Evolutionary conservation across 2,888 invertebrate genomes (phyloP).

Genomic region (Dolomedes plantarius): DNA sequence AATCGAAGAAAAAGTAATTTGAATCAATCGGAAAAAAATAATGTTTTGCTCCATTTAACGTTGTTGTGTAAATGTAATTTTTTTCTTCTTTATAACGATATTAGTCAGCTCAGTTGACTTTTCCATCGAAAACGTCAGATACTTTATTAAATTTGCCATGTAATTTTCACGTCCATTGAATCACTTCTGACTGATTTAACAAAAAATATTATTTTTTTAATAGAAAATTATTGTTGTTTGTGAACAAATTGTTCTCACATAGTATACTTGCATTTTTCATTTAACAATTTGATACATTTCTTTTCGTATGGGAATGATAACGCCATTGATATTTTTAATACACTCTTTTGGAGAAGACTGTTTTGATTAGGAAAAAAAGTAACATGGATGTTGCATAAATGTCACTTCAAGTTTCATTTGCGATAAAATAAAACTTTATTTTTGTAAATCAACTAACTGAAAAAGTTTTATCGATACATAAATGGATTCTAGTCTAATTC

Average conservation of each 20-base stretch:
- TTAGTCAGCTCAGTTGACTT: neutral
- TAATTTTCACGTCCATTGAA: neutral
- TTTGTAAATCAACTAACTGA: no score
- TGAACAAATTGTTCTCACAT: neutral
- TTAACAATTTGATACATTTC: no score
- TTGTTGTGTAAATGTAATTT: neutral
- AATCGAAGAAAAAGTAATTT: neutral
- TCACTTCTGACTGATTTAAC: neutral
- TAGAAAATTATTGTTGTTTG: neutral
- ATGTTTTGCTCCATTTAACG: neutral
- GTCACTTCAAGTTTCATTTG: no score
- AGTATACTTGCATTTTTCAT: no score
- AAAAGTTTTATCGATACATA: no score
- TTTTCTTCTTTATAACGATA: neutral
- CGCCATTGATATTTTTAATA: no score
- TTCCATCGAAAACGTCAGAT: neutral
- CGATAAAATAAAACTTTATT: no score
- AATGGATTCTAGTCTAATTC: no score
- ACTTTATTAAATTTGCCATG: neutral
- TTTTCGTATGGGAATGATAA: no score
- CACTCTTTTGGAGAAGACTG: no score
- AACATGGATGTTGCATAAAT: no score
- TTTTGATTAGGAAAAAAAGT: no score
- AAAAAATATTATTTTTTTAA: neutral
- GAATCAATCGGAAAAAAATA: neutral